Evolutionary conservation across 2,797 vertebrate genomes (phyloP).

Genomic region (Sarcoramphus papa): DNA sequence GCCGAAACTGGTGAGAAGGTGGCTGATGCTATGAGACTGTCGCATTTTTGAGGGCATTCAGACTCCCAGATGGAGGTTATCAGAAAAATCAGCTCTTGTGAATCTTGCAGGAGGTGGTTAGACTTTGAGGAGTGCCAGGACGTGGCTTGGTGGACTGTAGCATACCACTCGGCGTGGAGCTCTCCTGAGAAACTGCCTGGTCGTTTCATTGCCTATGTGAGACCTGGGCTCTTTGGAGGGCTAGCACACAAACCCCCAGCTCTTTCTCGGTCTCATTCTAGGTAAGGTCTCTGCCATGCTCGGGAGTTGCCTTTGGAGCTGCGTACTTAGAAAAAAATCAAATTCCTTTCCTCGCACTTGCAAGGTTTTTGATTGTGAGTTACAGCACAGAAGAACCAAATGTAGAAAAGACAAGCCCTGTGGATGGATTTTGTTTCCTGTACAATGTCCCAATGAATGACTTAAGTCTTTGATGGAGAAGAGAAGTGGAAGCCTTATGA

Average conservation of each 20-base stretch:
- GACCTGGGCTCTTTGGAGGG: neutral
- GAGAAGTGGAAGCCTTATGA: slow-evolving; percentile 46
- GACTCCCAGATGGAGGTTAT: neutral
- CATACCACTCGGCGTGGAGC: fast-evolving
- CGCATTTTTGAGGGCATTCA: neutral
- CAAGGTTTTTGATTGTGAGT: neutral
- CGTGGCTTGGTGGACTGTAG: fast-evolving
- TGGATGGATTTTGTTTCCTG: neutral
- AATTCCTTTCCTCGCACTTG: fast-evolving
- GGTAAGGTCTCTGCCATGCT: neutral
- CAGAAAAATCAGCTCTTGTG: neutral
- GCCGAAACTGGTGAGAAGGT: neutral
- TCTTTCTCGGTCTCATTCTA: neutral
- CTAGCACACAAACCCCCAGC: neutral
- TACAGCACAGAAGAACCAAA: neutral
- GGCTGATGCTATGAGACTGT: neutral
- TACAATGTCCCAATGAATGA: neutral
- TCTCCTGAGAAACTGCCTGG: neutral
- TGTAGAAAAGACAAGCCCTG: neutral
- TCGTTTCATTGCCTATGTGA: fast-evolving
- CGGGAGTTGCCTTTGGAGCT: neutral
- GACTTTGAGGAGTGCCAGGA: neutral
- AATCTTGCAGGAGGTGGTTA: neutral
- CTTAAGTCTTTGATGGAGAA: slow-evolving; percentile 51
- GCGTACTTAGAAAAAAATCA: neutral